Evolutionary conservation across 2,888 invertebrate species (phyloP), one percentile per base, ranked within the genome.

Genomic region (Eupithecia pulchellata): DNA sequence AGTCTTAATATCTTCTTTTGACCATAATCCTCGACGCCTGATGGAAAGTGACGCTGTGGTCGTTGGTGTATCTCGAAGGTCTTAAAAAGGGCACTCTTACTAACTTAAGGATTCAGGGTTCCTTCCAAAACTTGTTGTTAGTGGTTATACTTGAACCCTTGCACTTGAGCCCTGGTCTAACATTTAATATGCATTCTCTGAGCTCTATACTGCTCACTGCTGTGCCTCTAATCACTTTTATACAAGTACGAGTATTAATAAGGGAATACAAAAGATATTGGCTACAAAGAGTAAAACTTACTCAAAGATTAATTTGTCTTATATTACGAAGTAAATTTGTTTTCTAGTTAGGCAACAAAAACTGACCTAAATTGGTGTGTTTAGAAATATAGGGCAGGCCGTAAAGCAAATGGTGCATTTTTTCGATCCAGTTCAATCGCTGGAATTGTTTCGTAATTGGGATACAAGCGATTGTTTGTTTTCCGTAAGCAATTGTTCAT

Each of bases 381-480:
- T 60, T 20, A 32, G 55, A 64, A 71, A 64, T 36, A 52, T 36
- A 67, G 36, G 58, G 39, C 36, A 27, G 58, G 30, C 42, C 30
- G 29, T 66, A 68, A 60, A 63, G 63, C 72, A 68, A 58, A 68
- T 55, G 34, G 39, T 63, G 55, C 55, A 36, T 66, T 61, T 57
- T 69, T 57, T 27, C 32, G 30, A 63, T 66, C 66, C 70, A 61
- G 55, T 70, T 67, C 36, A 52, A 55, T 69, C 36, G 63, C 62
- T 66, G 55, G 64, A 58, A 66, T 64, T 65, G 58, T 58, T 66
- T 61, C 32, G 55, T 69, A 69, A 72, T 69, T 69, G 69, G 69
- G 63, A 69, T 72, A 69, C 55, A 72, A 63, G 17, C 67, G 52
- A 60, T 64, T 64, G 57, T 72, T 72, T 69, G 66, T 67, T 72